Evolutionary conservation across 2,797 vertebrate species (phyloP), one percentile per base, ranked within the genome.

Genomic region (Sebastiscus albofasciatus): DNA sequence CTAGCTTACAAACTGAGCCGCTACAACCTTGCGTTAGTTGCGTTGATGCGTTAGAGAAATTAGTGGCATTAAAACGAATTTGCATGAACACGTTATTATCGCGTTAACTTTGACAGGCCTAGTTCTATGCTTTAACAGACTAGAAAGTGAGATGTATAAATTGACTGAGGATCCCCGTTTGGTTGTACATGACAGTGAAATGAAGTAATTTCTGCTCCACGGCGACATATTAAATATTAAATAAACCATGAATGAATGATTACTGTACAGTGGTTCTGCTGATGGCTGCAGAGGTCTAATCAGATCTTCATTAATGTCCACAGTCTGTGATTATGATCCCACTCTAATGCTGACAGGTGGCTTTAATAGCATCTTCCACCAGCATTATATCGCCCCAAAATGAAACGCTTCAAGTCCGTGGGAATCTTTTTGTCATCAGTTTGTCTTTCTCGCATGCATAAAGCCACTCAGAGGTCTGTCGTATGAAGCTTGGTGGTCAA

Each of bases 251-350:
- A 24, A 24, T 24, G 24, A 24, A 24, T 24, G 24, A 24, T 24
- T 74, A 62, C 16, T 46, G 16, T 18, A 18, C 65, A 56, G 27
- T 8, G 64, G 65, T 54, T 79, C 59, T 75, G 75, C 69, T 55
- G 55, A 65, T 12, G 60, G 61, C 39, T 1, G 9, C 46, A 39
- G 18, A 71, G 52, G 27, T 60, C 67, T 62, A 62, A 87, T 85
- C 69, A 68, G 60, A 80, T 62, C 74, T 69, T 66, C 22, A 82
- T 83, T 87, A 69, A 64, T 73, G 55, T 80, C 61, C 69, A 29
- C 34, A 70, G 52, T 65, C 9, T 11, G 65, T 54, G 66, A 60
- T 71, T 20, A 39, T 16, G 60, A 74, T 71, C 29, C 34, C 0
- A 3, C 33, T 72, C 34, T 71, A 33, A 26, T 71, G 56, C 58